Base-by-base conservation (phyloP, 2,797 vertebrate genomes). In the Dicrostonyx torquatus region DNA sequence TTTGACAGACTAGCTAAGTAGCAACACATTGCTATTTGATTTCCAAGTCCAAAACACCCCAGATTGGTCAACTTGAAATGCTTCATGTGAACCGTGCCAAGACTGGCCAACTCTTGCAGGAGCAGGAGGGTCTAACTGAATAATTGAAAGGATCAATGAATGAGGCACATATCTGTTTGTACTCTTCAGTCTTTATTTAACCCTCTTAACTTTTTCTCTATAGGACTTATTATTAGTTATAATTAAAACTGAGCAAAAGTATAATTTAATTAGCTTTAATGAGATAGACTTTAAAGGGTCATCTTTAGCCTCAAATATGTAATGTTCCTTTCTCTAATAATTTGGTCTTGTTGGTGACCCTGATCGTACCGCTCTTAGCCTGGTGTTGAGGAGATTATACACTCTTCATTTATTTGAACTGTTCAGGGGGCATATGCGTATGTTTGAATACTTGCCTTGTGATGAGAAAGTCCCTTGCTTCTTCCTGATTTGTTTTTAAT, bases 221-320 rank as follows among this genome's bases (percentile, higher is more conserved):
- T 95, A 97, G 96, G 26, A 94, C 91, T 96, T 89, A 95, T 94
- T 93, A 87, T 93, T 94, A 97, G 62, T 43, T 91, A 66, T 97
- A 95, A 98, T 98, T 98, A 98, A 98, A 98, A 97, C 50, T 97
- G 96, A 96, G 96, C 92, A 91, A 97, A 97, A 97, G 97, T 68
- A 96, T 97, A 97, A 97, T 97, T 97, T 98, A 98, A 97, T 98
- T 98, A 98, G 34, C 13, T 94, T 96, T 95, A 85, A 73, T 86
- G 89, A 73, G 58, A 85, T 66, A 84, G 26, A 94, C 6, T 73
- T 93, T 87, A 79, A 89, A 95, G 55, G 53, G 68, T 80, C 60
- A 82, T 95, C 50, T 92, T 94, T 96, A 13, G 86, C 89, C 93
- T 83, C 76, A 11, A 94, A 91, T 68, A 68, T 15, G 26, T 72